Evolutionary conservation across 2,113 vertebrate genomes (phyloP).

Genomic region (Epinephelus moara): DNA sequence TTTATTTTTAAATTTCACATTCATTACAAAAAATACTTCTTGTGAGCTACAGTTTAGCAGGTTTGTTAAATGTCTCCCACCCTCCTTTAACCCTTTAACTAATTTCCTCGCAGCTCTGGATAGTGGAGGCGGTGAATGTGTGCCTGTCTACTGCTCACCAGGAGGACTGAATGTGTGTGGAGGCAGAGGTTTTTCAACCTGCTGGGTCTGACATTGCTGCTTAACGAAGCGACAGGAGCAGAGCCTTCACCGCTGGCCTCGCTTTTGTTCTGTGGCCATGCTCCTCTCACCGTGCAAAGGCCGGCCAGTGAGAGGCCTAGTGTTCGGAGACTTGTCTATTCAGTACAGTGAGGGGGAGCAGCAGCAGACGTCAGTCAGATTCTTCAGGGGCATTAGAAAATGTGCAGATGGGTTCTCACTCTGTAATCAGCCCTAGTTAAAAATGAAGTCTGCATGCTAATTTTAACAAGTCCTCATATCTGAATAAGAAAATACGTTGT

Average conservation of each 20-base stretch:
- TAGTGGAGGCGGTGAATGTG: conserved; percentile 26
- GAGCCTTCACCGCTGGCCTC: conserved; percentile 54
- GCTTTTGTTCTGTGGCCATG: conserved; percentile 46
- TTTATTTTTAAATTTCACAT: background rate
- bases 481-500: background rate
- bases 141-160: conserved; percentile 45
- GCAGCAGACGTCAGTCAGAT: conserved; percentile 47
- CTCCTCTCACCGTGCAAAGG: conserved; percentile 31
- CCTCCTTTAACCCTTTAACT: background rate
- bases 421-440: conserved; percentile 3
- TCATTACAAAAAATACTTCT: background rate
- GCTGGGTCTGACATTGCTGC: conserved; percentile 63
- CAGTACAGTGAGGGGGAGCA: conserved; percentile 19
- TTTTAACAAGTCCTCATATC: background rate
- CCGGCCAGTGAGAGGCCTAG: conserved; percentile 47
- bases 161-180: conserved; percentile 41
- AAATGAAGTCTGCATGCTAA: background rate
- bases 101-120: conserved; percentile 6
- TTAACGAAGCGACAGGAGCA: conserved; percentile 67
- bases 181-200: conserved; percentile 61
- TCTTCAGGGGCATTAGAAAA: conserved; percentile 17
- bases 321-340: conserved; percentile 52
- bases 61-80: background rate
- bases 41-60: background rate
- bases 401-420: conserved; percentile 9